Evolutionary conservation across 2,797 vertebrate genomes (phyloP).

Genomic region (Rachycentron canadum): DNA sequence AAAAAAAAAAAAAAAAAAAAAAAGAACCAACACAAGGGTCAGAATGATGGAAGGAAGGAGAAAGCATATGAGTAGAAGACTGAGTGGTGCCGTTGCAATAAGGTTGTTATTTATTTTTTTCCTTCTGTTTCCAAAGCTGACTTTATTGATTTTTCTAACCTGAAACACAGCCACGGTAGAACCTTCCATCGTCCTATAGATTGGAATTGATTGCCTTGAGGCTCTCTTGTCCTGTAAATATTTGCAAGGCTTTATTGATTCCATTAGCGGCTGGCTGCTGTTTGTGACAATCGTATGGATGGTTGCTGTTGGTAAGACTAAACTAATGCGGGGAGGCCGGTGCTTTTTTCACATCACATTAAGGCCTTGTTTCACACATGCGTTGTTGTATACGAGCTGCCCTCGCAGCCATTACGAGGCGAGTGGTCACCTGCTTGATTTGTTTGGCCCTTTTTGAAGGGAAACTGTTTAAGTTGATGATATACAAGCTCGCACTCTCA

Average conservation of each 20-base stretch:
- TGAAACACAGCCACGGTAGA: constrained; percentile 76
- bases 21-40: constrained; percentile 61
- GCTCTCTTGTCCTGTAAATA: constrained; percentile 83
- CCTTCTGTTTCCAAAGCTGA: constrained; percentile 67
- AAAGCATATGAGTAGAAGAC: constrained; percentile 65
- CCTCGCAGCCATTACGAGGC: constrained; percentile 41
- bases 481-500: constrained; percentile 33
- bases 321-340: constrained; percentile 51
- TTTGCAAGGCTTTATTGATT: constrained; percentile 84
- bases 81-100: constrained; percentile 56
- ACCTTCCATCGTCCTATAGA: constrained; percentile 79
- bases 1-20: constrained; percentile 14
- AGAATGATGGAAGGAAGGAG: constrained; percentile 63
- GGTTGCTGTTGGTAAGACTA: constrained; percentile 69
- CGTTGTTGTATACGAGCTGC: constrained; percentile 42
- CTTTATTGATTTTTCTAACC: constrained; percentile 78
- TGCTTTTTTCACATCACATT: constrained; percentile 52
- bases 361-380: constrained; percentile 59
- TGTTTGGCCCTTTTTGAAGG: constrained; percentile 43
- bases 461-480: constrained; percentile 26
- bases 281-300: constrained; percentile 74
- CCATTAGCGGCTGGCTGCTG: constrained; percentile 78
- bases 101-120: constrained; percentile 64
- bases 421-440: constrained; percentile 50
- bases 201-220: constrained; percentile 79